Base-by-base conservation (phyloP, 2,888 invertebrate genomes). In the Drosophila ochracea region DNA sequence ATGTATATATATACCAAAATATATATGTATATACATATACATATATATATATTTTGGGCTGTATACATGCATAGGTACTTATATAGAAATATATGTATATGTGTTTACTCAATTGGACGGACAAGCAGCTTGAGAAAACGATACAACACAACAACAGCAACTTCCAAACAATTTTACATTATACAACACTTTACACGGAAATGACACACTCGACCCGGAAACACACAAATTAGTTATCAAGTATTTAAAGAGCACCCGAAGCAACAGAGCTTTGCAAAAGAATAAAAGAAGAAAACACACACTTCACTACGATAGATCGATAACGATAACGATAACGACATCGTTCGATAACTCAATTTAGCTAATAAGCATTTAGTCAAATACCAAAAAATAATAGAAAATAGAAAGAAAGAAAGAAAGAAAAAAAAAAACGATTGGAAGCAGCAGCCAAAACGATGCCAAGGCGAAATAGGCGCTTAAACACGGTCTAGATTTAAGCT, bases 131-230 rank as follows among this genome's bases (percentile, higher is more conserved):
- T 39, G 37, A 49, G 21, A 61, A 60, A 16, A 37, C 37, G 50
- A 55, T 37, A 33, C 50, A 37, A 50, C 66, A 74, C 47, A 41
- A 35, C 39, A 50, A 47, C 39, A 53, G 43, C 47, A 87, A 88
- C 82, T 82, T 88, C 70, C 82, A 84, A 78, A 74, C 39, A 73
- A 43, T 84, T 82, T 64, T 57, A 71, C 35, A 61, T 30, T 57
- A 33, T 30, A 54, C 53, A 72, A 53, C 62, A 63, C 52, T 57
- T n/a, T 30, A 49, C 10, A 55, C 55, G 28, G 25, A 25, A 37
- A 19, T 54, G 5, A 52, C 28, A 30, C 28, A 60, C 33, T 21
- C 7, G 9, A 28, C 19, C 35, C 25, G 43, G 28, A 11, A 21
- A 35, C 31, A 35, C 28, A 37, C 10, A 62, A 30, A 21, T 31